A percentile compares a stretch with the other conserved stretches of the same genome.
Conservation (phyloP, 2,888 invertebrate species). For the Agrotis exclamationis region DNA sequence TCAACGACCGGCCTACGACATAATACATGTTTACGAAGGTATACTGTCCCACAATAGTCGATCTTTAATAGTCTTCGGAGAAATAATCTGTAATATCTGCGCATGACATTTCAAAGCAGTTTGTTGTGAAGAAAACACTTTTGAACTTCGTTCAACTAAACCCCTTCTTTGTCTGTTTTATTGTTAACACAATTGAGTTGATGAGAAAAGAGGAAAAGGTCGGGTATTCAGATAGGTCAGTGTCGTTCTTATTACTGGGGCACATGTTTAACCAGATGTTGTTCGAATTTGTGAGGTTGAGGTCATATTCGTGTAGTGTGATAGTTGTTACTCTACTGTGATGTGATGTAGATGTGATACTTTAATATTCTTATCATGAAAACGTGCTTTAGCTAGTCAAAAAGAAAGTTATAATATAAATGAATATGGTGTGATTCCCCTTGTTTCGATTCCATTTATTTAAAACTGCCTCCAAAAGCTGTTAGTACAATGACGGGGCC, state of each 20-base stretch:
- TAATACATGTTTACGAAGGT: constrained; percentile 34
- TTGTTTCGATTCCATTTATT: too few species aligned
- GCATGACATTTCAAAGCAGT: constrained; percentile 37
- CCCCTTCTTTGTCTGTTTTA: constrained; percentile 7
- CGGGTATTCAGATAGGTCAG: constrained; percentile 38
- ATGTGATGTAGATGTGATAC: too few species aligned
- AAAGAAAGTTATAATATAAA: too few species aligned
- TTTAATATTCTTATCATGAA: too few species aligned
- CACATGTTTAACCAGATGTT: constrained; percentile 36
- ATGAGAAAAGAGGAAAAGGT: constrained; percentile 21
- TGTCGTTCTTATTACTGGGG: constrained; percentile 20
- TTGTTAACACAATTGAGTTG: constrained; percentile 16
- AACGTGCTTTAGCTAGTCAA: too few species aligned
- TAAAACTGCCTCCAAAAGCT: too few species aligned
- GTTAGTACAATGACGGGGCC: too few species aligned
- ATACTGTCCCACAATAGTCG: constrained; percentile 50
- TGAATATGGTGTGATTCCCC: too few species aligned
- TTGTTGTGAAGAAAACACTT: constrained; percentile 5
- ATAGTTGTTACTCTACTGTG: background rate
- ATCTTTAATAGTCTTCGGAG: constrained; percentile 57
- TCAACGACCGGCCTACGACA: too few species aligned
- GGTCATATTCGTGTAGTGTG: background rate
- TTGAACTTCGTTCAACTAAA: too few species aligned
- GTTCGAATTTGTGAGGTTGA: constrained; percentile 23
- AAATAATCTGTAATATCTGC: constrained; percentile 49